phyloP scores from a whole-genome alignment of 2,797 vertebrate species.

The Urocyon cinereoargenteus region DNA sequence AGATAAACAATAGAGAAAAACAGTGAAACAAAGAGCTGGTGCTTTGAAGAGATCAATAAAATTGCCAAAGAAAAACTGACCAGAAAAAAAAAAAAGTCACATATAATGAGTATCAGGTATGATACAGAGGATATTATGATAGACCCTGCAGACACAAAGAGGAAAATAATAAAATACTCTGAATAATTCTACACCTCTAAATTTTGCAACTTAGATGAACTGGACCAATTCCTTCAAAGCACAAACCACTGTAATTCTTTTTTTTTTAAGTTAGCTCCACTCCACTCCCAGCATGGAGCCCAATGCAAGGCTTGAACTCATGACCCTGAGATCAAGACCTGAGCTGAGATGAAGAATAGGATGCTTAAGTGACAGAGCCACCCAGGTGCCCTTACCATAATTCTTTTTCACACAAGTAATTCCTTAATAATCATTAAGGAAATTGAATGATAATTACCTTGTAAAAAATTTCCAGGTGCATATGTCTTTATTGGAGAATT shows the following conservation, averaged over 20 bases:
- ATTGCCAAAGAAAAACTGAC: not conserved
- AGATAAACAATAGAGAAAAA: not conserved
- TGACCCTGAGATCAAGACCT: not conserved
- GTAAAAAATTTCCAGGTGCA: not conserved
- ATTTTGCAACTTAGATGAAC: not conserved
- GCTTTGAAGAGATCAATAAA: not conserved
- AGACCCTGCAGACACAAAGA: not conserved
- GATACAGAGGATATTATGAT: not conserved
- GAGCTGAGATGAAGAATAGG: not conserved
- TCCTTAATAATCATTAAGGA: not conserved
- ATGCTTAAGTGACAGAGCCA: not conserved
- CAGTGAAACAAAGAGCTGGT: not conserved
- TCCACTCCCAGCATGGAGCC: too few species aligned
- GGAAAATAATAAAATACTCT: not conserved
- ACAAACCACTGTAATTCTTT: not conserved
- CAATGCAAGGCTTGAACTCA: not conserved
- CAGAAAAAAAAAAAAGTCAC: not conserved
- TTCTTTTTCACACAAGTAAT: not conserved
- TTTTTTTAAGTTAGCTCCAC: not conserved
- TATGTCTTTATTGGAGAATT: not conserved
- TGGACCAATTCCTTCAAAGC: not conserved
- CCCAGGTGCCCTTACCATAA: not conserved
- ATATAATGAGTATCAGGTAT: not conserved
- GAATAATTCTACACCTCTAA: not conserved
- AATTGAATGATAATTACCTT: not conserved